These are phyloP conservation scores for Oscheius sp. DNA, from an alignment of 2,888 invertebrate genomes.

Conservation along the genomic window DNA sequence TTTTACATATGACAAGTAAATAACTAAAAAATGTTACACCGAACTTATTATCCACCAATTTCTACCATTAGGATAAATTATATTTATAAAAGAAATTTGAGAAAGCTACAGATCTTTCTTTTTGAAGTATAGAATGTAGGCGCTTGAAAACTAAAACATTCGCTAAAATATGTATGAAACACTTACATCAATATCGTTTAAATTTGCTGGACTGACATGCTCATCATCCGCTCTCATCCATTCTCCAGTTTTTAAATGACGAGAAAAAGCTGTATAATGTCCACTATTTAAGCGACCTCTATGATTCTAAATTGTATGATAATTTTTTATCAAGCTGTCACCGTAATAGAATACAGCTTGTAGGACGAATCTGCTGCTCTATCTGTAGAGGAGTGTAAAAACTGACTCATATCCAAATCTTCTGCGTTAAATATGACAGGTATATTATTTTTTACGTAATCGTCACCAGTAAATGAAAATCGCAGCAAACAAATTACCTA, in stretches of 20 bases:
- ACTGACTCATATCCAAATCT: slow-evolving; percentile 43
- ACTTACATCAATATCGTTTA: slow-evolving; percentile 42
- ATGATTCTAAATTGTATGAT: slow-evolving; percentile 57
- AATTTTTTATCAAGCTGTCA: slow-evolving; percentile 25
- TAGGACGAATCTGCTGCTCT: slow-evolving; percentile 38
- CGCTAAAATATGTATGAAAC: neutral
- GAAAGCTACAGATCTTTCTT: neutral
- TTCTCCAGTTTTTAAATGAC: slow-evolving; percentile 37
- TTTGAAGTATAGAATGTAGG: slow-evolving; percentile 28
- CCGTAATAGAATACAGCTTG: slow-evolving; percentile 64
- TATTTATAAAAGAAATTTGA: too few relatives aligned
- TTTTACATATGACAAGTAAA: too few relatives aligned
- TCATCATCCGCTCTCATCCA: slow-evolving; percentile 66
- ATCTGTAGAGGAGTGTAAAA: slow-evolving; percentile 44
- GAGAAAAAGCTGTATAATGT: slow-evolving; percentile 62
- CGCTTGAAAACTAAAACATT: slow-evolving; percentile 24
- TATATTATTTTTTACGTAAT: slow-evolving; percentile 63
- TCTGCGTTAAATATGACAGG: slow-evolving; percentile 55
- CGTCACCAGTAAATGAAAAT: slow-evolving; percentile 52
- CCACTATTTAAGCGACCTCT: slow-evolving; percentile 60
- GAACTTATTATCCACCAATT: neutral
- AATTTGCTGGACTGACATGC: slow-evolving; percentile 31
- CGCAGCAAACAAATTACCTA: slow-evolving; percentile 65
- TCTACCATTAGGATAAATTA: neutral
- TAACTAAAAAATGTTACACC: neutral